A percentile compares a stretch with the other conserved stretches of the same genome.
Conservation (phyloP, 2,888 invertebrate genomes). For the Omphaloscelis lunosa region DNA sequence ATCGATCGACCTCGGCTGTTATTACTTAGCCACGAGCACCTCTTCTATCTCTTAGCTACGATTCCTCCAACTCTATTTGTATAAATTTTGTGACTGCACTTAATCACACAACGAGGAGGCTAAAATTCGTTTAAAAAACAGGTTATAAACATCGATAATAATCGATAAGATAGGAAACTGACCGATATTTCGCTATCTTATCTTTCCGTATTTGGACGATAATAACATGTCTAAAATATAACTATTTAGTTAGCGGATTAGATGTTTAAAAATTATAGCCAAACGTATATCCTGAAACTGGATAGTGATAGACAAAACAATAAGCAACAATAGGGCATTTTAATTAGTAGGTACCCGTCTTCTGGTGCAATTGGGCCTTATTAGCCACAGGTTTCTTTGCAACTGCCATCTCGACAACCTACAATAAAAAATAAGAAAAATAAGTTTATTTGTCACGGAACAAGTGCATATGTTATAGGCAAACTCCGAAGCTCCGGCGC, state of each 20-base stretch:
- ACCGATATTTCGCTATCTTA: slow-evolving; percentile 40
- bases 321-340: background rate
- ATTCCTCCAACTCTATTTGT: background rate
- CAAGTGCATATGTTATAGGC: too few species aligned
- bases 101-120: background rate
- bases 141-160: slow-evolving; percentile 9
- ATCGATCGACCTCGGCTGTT: background rate
- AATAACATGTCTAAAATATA: background rate
- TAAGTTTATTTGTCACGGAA: too few species aligned
- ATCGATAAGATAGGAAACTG: slow-evolving; percentile 34
- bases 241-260: background rate
- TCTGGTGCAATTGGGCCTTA: slow-evolving; percentile 88
- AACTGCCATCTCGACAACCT: slow-evolving; percentile 88
- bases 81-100: background rate
- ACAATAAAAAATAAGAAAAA: too few species aligned
- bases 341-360: slow-evolving; percentile 60
- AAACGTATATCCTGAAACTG: background rate
- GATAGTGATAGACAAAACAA: background rate
- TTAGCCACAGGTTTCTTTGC: slow-evolving; percentile 89
- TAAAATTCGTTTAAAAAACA: background rate
- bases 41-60: background rate
- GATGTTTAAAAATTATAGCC: background rate
- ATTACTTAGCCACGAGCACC: background rate
- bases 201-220: background rate
- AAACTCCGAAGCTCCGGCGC: too few species aligned